Conservation (phyloP, 2,797 vertebrate genomes). For the Scyliorhinus canicula region DNA sequence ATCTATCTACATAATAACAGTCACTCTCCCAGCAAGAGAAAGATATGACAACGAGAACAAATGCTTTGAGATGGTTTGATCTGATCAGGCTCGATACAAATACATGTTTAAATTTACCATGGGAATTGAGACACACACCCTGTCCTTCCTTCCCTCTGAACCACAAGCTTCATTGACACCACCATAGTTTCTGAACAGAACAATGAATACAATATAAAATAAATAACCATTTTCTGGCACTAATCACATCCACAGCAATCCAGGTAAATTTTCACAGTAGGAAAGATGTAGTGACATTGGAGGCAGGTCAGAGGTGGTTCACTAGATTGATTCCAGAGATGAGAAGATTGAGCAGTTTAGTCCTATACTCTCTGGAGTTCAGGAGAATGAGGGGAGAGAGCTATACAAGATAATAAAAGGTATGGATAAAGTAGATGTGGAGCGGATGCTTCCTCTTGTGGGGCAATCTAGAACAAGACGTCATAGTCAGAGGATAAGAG, state of each 20-base stretch:
- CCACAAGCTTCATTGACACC: not conserved
- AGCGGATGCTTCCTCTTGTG: no score
- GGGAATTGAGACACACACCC: not conserved
- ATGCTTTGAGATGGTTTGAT: not conserved
- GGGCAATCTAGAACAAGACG: no score
- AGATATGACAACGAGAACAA: not conserved
- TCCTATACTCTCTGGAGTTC: no score
- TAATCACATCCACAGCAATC: not conserved
- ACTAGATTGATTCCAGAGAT: no score
- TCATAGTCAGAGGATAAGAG: no score
- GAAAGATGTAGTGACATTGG: no score
- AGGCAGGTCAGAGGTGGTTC: no score
- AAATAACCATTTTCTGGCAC: not conserved
- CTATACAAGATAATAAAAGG: no score
- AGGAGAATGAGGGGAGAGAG: no score
- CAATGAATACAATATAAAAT: not conserved
- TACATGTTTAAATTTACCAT: not conserved
- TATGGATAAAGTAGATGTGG: no score
- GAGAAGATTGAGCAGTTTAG: no score
- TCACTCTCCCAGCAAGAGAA: not conserved
- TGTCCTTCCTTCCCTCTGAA: not conserved
- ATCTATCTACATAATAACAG: not conserved
- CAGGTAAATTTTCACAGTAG: not conserved
- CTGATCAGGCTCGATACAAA: not conserved
- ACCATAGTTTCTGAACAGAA: not conserved